Conservation (phyloP, 1,140 invertebrate genomes). For the Pseudomyrmex gracilis region DNA sequence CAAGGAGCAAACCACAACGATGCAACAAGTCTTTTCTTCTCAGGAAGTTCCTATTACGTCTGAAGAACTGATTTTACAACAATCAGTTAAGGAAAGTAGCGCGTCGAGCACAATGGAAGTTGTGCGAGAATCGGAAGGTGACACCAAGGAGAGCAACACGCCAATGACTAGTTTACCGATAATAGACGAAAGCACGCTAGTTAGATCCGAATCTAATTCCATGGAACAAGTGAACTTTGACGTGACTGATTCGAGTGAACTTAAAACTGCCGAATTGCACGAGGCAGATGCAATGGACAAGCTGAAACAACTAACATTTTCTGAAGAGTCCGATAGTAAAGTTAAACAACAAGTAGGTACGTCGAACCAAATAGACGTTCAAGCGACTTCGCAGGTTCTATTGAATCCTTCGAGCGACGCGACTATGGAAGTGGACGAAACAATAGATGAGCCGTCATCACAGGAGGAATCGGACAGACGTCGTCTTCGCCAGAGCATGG, state of each 20-base stretch:
- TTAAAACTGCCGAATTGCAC: slow-evolving; percentile 40
- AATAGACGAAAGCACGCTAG: slow-evolving; percentile 65
- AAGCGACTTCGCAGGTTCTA: slow-evolving; percentile 37
- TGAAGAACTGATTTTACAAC: slow-evolving; percentile 32
- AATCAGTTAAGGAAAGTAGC: slow-evolving; percentile 44
- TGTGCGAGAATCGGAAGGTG: slow-evolving; percentile 1
- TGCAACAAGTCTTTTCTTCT: slow-evolving; percentile 63
- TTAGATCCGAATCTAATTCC: slow-evolving; percentile 68
- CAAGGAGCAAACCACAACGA: slow-evolving; percentile 26
- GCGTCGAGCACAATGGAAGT: slow-evolving; percentile 9
- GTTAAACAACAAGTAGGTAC: slow-evolving; percentile 55
- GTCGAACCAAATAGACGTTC: slow-evolving; percentile 52
- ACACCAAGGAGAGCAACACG: slow-evolving; percentile 29
- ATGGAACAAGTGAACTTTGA: slow-evolving; percentile 57
- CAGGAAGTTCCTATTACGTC: slow-evolving; percentile 60
- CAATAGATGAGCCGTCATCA: slow-evolving; percentile 69
- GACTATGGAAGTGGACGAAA: slow-evolving; percentile 66
- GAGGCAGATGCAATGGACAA: slow-evolving; percentile 55
- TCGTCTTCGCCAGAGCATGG: slow-evolving; percentile 51
- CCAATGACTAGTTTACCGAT: slow-evolving; percentile 58
- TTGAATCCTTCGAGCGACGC: slow-evolving; percentile 49
- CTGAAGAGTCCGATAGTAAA: slow-evolving; percentile 25
- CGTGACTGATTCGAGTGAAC: slow-evolving; percentile 63
- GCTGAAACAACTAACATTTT: slow-evolving; percentile 51
- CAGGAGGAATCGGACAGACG: slow-evolving; percentile 61